These are phyloP conservation scores for Numenius phaeopus DNA, from an alignment of 2,797 vertebrate species.

Conservation along the genomic window DNA sequence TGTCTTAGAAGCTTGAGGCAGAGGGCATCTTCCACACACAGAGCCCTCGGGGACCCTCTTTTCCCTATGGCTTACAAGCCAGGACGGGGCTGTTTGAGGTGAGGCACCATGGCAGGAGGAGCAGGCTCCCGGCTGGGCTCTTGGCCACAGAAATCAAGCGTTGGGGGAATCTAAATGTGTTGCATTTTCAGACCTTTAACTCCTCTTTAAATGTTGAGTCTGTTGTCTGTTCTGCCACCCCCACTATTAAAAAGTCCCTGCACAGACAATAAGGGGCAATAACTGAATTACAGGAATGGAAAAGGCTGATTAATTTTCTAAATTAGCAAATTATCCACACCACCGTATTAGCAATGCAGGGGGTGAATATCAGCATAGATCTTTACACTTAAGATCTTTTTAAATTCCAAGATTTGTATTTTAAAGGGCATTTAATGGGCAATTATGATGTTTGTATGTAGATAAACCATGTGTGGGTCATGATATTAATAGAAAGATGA, in stretches of 20 bases:
- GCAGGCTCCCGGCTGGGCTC: neutral
- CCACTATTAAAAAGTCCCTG: neutral
- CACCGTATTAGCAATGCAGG: neutral
- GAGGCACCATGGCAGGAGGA: rapidly evolving
- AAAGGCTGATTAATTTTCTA: neutral
- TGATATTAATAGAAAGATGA: neutral
- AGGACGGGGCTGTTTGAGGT: neutral
- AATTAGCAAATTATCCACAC: neutral
- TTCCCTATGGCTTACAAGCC: rapidly evolving
- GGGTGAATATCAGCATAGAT: neutral
- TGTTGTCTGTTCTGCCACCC: neutral
- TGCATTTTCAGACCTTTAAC: neutral
- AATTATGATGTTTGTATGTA: neutral
- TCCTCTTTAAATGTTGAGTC: neutral
- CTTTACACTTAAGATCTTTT: neutral
- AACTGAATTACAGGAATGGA: neutral
- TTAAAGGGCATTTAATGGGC: neutral
- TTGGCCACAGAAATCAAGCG: neutral
- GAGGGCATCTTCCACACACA: neutral
- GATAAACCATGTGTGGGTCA: neutral
- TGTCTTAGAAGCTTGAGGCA: neutral
- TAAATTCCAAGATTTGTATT: neutral
- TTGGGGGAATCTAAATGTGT: rapidly evolving
- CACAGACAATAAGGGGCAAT: neutral
- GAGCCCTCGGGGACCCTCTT: neutral